Base-by-base conservation (phyloP, 2,888 invertebrate genomes). In the Gastracanthus pulcherrimus region DNA sequence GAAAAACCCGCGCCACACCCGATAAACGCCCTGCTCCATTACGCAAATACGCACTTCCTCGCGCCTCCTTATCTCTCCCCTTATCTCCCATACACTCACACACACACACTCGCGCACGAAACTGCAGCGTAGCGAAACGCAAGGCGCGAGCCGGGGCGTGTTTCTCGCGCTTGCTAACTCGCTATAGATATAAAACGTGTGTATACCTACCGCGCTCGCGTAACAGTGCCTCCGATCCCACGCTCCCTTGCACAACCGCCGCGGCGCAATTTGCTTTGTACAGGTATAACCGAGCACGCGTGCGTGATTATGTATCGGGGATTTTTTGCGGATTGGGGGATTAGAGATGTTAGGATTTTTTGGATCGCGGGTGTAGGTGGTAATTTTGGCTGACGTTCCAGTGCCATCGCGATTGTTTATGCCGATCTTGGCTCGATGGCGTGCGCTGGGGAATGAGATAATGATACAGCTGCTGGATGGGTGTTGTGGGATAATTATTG, bases 171-270 rank as follows among this genome's bases (percentile, higher is more conserved):
- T 36, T 23, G 70, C 31, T 51, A 70, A 36, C 23, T 19, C 26
- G 36, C 23, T 26, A 41, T 41, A 41, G 7, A 16, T 48, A 19
- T 6, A 5, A n/a, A n/a, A n/a, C n/a, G n/a, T n/a, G n/a, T 48
- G 3, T 19, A 48, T 26, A 23, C 11, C 55, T 9, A 13, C 3
- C 58, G 29, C 31, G 29, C 31, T 55, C 74, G 64, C 76, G 76
- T 77, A 76, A 69, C 75, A 72, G 38, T 76, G 76, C 75, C 76
- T 82, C 71, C 76, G 82, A 82, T 79, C 79, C 79, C 79, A 79
- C 79, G 79, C 66, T 79, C 45, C 34, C 34, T 38, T 71, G 62
- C 55, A 23, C 55, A 55, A 55, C 26, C 55, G 55, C 26, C 55
- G 26, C 26, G 55, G 23, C 55, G 55, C 13, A 55, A 36, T 64